Base-by-base conservation (phyloP, 2,797 vertebrate genomes). In the Molossus alvarezi region DNA sequence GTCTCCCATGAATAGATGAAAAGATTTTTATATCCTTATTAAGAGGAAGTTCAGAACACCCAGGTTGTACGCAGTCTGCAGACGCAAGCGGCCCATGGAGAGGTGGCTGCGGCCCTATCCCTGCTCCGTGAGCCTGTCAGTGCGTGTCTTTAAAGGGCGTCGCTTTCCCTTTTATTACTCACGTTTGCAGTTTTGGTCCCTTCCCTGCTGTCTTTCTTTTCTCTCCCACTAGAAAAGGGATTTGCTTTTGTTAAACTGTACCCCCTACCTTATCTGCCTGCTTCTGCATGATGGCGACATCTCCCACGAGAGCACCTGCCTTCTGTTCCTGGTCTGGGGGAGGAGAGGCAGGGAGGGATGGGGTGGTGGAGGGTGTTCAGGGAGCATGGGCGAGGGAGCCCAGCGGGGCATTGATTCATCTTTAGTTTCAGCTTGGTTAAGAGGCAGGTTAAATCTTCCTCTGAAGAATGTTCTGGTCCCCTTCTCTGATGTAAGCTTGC, bases 11-110 rank as follows among this genome's bases (percentile, higher is more conserved):
- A n/a, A 83, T 95, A 92, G 18, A 21, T 41, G 87, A 58, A 83
- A 96, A 90, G 57, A 20, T 41, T 86, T 96, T 95, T 53, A 53
- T 33, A 37, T 64, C 90, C 79, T 90, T 72, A 64, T 73, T 86
- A 89, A 89, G 89, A 65, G 76, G 58, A 51, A n/a, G 62, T 67
- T 69, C 53, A 71, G 65, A 79, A 75, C 69, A 88, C 87, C 69
- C 79, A 13, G n/a, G 58, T 89, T 75, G 23, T 69, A 67, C 53
- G 71, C 15, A 73, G 41, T 45, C 41, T 45, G 41, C 10, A 11
- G 27, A 8, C 6, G 1, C 81, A 23, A 3, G 81, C n/a, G 14
- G 53, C 25, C 62, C 53, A 33, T 17, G 17, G 13, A 53, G 1
- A 82, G 45, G 33, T 20, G 5, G 2, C 18, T n/a, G 12, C 3